Conservation (phyloP, 2,113 vertebrate genomes). For the Corydoras maculifer region DNA sequence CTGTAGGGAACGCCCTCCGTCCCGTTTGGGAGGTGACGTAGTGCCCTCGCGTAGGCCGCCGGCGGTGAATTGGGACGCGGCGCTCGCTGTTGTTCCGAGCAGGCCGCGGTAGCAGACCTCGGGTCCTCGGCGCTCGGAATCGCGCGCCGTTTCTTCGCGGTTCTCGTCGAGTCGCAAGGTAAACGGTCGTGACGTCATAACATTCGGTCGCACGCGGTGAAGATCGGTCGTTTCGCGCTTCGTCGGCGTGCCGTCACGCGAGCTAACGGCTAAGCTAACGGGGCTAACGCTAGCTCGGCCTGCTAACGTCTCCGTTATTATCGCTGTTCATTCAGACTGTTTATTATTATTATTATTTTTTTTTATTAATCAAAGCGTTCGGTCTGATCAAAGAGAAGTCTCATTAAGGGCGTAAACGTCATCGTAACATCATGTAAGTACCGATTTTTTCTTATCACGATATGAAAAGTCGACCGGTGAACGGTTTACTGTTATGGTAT, state of each 20-base stretch:
- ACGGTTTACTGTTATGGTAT: too few relatives aligned
- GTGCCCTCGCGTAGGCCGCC: neutral
- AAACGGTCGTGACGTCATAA: too few relatives aligned
- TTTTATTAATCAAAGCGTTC: neutral
- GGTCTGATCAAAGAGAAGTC: too few relatives aligned
- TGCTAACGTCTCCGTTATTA: neutral
- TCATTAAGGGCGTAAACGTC: too few relatives aligned
- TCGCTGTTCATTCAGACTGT: neutral
- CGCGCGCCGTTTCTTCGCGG: constrained; percentile 19
- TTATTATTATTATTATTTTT: neutral
- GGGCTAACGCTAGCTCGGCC: constrained; percentile 9
- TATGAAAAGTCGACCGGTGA: too few relatives aligned
- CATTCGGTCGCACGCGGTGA: too few relatives aligned
- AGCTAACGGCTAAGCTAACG: constrained; percentile 22
- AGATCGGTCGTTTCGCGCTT: neutral
- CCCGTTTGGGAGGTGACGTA: neutral
- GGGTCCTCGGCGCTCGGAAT: too few relatives aligned
- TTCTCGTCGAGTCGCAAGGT: too few relatives aligned
- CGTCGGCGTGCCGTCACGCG: constrained; percentile 35
- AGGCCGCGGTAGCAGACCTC: constrained; percentile 52
- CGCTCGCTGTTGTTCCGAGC: constrained; percentile 59
- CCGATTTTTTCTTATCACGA: too few relatives aligned
- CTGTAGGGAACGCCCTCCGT: neutral
- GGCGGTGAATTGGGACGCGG: constrained; percentile 41
- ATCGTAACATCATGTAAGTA: too few relatives aligned